Evolutionary conservation across 2,113 vertebrate genomes (phyloP).

Genomic region (Megaceryle maxima): DNA sequence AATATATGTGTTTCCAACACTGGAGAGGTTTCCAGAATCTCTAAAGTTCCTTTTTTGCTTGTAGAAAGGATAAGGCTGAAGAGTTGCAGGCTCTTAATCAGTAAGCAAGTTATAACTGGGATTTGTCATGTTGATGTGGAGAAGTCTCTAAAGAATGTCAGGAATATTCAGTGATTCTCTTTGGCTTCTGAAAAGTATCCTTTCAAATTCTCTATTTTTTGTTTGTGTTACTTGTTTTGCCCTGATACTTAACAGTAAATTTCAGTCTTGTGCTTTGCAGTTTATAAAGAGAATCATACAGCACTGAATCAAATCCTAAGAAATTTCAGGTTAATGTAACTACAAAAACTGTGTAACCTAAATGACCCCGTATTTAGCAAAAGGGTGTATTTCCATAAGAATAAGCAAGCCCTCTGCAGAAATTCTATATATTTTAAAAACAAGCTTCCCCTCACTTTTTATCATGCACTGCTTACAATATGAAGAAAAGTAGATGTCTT

Average conservation of each 20-base stretch:
- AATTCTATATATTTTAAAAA: background rate
- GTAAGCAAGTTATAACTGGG: background rate
- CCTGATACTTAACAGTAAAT: background rate
- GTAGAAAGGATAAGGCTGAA: background rate
- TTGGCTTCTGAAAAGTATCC: background rate
- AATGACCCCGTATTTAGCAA: background rate
- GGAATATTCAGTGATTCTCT: background rate
- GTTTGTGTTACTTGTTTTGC: background rate
- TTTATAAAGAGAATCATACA: background rate
- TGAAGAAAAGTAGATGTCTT: background rate
- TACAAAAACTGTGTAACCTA: background rate
- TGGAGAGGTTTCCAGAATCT: background rate
- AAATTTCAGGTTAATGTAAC: background rate
- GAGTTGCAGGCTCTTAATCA: background rate
- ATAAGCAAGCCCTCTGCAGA: background rate
- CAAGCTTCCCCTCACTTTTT: background rate
- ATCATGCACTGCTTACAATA: background rate
- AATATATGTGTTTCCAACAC: background rate
- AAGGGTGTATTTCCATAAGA: background rate
- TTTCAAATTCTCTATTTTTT: background rate
- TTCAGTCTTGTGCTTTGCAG: background rate
- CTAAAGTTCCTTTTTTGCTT: background rate
- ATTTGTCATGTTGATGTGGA: background rate
- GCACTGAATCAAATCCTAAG: background rate
- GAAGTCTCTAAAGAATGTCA: background rate